phyloP scores from a whole-genome alignment of 2,888 invertebrate species.

The Erpobdella octoculata region DNA sequence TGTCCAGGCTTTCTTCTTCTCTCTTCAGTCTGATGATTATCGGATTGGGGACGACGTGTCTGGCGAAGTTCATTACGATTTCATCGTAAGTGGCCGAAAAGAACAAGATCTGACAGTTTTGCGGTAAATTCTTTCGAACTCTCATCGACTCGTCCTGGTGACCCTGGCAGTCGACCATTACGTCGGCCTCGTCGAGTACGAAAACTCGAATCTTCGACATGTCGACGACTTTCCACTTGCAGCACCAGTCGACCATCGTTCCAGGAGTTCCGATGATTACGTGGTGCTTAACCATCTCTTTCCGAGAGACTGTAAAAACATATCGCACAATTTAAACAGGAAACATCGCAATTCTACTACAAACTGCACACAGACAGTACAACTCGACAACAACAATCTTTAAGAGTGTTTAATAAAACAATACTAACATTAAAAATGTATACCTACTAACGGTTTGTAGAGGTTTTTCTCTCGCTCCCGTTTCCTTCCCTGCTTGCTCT shows the following conservation, averaged over 20 bases:
- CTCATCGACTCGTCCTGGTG: slow-evolving; percentile 92
- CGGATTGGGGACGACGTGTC: slow-evolving; percentile 82
- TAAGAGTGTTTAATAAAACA: background rate
- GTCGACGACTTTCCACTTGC: slow-evolving; percentile 61
- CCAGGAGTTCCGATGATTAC: slow-evolving; percentile 96
- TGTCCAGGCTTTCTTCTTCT: slow-evolving; percentile 36
- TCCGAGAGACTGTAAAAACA: slow-evolving; percentile 52
- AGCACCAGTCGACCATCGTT: slow-evolving; percentile 86
- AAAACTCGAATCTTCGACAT: slow-evolving; percentile 75
- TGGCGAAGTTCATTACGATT: slow-evolving; percentile 91
- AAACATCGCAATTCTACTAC: no score
- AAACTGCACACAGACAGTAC: no score
- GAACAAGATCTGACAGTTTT: slow-evolving; percentile 88
- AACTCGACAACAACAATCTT: background rate
- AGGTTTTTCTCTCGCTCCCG: no score
- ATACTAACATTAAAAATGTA: background rate
- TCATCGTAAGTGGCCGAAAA: slow-evolving; percentile 94
- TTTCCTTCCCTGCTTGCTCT: no score
- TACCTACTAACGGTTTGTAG: no score
- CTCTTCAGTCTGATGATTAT: slow-evolving; percentile 58
- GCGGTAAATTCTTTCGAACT: slow-evolving; percentile 71
- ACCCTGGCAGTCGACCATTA: slow-evolving; percentile 96
- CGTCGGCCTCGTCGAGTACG: slow-evolving; percentile 96
- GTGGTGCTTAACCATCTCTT: slow-evolving; percentile 57
- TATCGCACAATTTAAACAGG: no score